Percentiles rank a stretch among this genome's conserved stretches.
These are phyloP conservation scores for Crypturellus tataupa DNA, from an alignment of 2,797 vertebrate genomes.

Conservation along the genomic window DNA sequence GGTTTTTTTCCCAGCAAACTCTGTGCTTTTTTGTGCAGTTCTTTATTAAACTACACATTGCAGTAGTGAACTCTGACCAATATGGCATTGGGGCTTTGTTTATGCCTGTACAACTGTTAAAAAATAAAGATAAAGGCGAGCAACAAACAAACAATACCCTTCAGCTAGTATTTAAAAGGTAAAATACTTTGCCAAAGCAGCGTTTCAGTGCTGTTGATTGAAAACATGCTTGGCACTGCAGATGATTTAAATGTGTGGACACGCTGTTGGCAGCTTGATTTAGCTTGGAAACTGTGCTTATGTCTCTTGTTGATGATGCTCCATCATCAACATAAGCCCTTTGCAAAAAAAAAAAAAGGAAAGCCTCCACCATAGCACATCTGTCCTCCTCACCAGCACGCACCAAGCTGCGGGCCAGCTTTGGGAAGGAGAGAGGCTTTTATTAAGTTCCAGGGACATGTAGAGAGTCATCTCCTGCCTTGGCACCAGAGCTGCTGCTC, in stretches of 20 bases:
- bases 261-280: background rate
- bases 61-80: background rate
- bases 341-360: background rate
- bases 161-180: background rate
- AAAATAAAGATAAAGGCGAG: background rate
- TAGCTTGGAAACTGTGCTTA: background rate
- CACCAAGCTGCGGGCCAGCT: background rate
- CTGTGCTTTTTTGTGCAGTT: background rate
- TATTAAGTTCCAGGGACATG: background rate
- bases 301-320: background rate
- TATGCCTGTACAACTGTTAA: conserved; percentile 24
- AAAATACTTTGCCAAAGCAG: conserved; percentile 31
- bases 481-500: background rate
- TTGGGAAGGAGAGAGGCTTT: background rate
- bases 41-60: background rate
- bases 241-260: conserved; percentile 37
- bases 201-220: conserved; percentile 24
- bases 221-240: conserved; percentile 27
- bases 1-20: conserved; percentile 13
- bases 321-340: background rate
- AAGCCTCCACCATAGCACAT: background rate
- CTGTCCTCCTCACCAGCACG: background rate
- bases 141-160: background rate
- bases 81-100: conserved; percentile 18
- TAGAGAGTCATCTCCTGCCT: background rate